Percentiles rank a stretch among this genome's conserved stretches.
Conservation (phyloP, 2,113 vertebrate species). For the Mungos mungo region DNA sequence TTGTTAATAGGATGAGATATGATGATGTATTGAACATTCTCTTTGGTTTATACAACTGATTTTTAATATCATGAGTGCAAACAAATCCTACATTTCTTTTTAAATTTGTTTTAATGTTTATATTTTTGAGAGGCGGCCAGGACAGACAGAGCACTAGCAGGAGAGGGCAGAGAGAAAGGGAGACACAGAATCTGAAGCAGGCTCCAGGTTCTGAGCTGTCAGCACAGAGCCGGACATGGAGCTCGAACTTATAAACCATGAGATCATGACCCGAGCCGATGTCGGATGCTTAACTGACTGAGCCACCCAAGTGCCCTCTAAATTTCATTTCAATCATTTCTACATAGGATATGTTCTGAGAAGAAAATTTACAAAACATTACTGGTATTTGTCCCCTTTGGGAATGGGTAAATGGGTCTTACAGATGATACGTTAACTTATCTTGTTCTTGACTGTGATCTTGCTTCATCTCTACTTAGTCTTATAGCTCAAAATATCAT, state of each 20-base stretch:
- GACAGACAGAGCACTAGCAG: no score
- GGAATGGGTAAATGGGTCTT: not conserved
- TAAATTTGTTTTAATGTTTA: no score
- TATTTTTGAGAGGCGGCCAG: no score
- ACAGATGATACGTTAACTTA: slow-evolving; percentile 5
- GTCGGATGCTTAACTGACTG: no score
- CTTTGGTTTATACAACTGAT: not conserved
- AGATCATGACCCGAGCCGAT: no score
- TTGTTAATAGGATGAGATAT: not conserved
- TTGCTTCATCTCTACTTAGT: not conserved
- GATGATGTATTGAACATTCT: slow-evolving; percentile 34
- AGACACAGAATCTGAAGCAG: no score
- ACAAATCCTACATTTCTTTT: not conserved
- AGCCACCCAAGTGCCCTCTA: no score
- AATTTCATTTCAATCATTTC: slow-evolving; percentile 47
- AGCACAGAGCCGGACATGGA: no score
- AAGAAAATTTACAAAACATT: slow-evolving; percentile 42
- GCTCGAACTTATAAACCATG: no score
- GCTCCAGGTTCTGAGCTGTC: no score
- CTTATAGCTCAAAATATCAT: not conserved
- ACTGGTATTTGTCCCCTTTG: not conserved
- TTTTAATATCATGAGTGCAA: slow-evolving; percentile 14
- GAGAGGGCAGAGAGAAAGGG: no score
- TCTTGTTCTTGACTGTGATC: not conserved
- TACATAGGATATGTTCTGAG: slow-evolving; percentile 38